Evolutionary conservation across 2,113 vertebrate species (phyloP).

Genomic region (Bambusicola thoracicus): DNA sequence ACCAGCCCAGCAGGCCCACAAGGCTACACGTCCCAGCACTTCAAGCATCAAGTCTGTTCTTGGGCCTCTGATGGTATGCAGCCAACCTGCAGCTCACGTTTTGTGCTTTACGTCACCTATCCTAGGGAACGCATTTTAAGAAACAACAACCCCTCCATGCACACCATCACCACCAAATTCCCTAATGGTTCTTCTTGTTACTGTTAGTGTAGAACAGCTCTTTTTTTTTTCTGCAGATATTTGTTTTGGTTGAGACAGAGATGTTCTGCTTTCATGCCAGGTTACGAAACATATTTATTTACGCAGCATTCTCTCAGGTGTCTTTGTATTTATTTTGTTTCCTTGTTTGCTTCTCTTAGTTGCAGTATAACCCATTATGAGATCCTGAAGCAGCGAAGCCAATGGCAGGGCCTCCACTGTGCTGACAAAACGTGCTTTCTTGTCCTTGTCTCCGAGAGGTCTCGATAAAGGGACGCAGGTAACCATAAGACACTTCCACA

Average conservation of each 20-base stretch:
- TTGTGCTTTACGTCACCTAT: not conserved
- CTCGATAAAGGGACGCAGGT: not conserved
- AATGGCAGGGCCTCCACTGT: fast-evolving
- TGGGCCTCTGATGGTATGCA: not conserved
- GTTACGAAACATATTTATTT: not conserved
- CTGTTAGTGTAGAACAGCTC: not conserved
- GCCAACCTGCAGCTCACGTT: not conserved
- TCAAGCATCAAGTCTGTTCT: not conserved
- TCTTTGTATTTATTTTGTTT: not conserved
- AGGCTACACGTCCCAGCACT: not conserved
- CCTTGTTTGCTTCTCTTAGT: not conserved
- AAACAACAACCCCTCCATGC: not conserved
- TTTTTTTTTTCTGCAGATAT: not conserved
- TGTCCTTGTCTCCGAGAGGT: too few species aligned
- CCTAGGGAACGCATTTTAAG: not conserved
- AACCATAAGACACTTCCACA: not conserved
- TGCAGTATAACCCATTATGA: not conserved
- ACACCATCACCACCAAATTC: fast-evolving
- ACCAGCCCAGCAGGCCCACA: not conserved
- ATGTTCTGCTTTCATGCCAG: not conserved
- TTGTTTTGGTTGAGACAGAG: not conserved
- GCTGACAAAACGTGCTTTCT: not conserved
- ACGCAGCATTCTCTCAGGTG: not conserved
- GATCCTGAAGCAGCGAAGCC: not conserved
- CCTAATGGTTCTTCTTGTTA: not conserved